A percentile compares a stretch with the other conserved stretches of the same genome.
Conservation (phyloP, 2,888 invertebrate species). For the Drymonia ruficornis region DNA sequence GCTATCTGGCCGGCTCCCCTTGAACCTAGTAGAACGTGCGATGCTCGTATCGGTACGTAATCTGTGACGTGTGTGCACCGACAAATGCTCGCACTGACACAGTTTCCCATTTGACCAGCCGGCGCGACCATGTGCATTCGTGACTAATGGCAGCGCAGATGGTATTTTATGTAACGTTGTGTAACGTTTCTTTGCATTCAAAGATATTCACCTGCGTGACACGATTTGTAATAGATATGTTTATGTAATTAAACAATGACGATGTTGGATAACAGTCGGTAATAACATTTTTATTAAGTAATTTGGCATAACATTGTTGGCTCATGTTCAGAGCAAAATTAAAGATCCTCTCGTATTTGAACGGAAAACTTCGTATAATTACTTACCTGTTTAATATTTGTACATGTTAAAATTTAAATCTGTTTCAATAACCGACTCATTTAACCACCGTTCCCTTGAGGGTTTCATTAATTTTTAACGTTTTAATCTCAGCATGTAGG, state of each 20-base stretch:
- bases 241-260: slow-evolving; percentile 22
- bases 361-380: background rate
- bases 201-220: slow-evolving; percentile 44
- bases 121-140: slow-evolving; percentile 71
- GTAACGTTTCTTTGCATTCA: slow-evolving; percentile 42
- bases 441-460: background rate
- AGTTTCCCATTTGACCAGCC: slow-evolving; percentile 79
- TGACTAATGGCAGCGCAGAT: slow-evolving; percentile 66
- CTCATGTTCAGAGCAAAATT: background rate
- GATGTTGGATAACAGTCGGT: slow-evolving; percentile 2
- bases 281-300: slow-evolving; percentile 1
- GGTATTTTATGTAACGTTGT: slow-evolving; percentile 54
- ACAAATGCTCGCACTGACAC: slow-evolving; percentile 80
- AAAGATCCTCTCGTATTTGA: background rate
- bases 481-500: background rate
- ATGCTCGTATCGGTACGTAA: slow-evolving; percentile 67
- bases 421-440: background rate
- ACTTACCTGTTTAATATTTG: background rate
- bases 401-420: background rate
- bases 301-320: background rate
- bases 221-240: slow-evolving; percentile 24
- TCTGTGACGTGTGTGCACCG: slow-evolving; percentile 69
- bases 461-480: background rate
- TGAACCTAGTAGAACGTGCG: slow-evolving; percentile 76
- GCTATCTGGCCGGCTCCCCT: slow-evolving; percentile 80